Percentiles rank a stretch among this genome's conserved stretches.
phyloP scores from a whole-genome alignment of 2,113 vertebrate species.

The Rhabdomys dilectus region DNA sequence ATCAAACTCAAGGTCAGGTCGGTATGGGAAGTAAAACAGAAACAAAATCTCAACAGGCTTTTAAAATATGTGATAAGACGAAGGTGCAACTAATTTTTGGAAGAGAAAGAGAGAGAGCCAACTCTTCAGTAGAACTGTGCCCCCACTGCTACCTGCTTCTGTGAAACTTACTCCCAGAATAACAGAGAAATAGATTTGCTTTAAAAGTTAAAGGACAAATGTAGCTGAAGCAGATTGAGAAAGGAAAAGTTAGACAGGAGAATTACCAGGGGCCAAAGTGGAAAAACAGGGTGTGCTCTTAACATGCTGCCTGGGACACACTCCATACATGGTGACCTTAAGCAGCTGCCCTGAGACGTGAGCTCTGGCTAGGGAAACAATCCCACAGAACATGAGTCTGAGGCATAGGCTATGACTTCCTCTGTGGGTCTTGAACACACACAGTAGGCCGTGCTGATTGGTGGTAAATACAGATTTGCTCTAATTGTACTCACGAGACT shows the following conservation, averaged over 20 bases:
- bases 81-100: conserved; percentile 14
- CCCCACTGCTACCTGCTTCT: neutral
- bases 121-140: conserved; percentile 2
- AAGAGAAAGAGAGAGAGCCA: neutral
- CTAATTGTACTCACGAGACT: conserved; percentile 4
- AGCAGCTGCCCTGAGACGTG: neutral
- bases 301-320: neutral
- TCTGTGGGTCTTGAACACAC: neutral
- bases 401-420: neutral
- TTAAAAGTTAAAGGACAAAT: neutral
- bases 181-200: neutral
- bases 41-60: neutral
- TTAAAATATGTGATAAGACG: neutral
- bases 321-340: neutral
- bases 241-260: neutral
- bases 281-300: neutral
- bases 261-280: neutral
- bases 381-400: neutral
- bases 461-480: conserved; percentile 49
- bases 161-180: neutral
- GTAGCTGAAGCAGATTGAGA: neutral
- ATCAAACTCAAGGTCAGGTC: neutral
- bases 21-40: neutral
- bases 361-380: neutral
- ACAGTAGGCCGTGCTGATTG: neutral